These are phyloP conservation scores for Dexiosoma caninum DNA, from an alignment of 2,888 invertebrate genomes.

Conservation along the genomic window DNA sequence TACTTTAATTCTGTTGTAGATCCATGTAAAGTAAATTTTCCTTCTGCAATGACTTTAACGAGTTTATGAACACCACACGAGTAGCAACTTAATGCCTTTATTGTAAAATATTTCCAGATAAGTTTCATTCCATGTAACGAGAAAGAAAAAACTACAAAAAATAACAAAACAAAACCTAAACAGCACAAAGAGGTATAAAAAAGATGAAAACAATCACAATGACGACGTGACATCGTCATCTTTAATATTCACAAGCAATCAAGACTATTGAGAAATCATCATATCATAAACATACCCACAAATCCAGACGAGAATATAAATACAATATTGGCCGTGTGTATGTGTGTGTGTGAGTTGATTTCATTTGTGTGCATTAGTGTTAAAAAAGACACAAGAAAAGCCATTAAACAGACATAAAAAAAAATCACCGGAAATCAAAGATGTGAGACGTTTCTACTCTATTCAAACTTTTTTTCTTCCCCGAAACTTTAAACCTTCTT, in stretches of 20 bases:
- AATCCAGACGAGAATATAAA: conserved; percentile 30
- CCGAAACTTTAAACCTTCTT: conserved; percentile 15
- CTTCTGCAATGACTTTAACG: no score
- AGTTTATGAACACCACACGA: no score
- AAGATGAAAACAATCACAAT: background rate
- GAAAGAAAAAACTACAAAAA: background rate
- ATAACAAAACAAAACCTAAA: background rate
- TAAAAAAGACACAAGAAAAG: conserved; percentile 36
- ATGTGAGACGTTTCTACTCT: conserved; percentile 41
- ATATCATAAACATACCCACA: conserved; percentile 41
- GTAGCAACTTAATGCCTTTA: background rate
- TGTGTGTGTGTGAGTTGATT: background rate
- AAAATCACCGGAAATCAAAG: conserved; percentile 60
- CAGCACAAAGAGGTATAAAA: background rate
- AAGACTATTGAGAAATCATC: conserved; percentile 51
- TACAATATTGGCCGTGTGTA: background rate
- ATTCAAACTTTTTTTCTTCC: background rate
- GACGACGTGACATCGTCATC: conserved; percentile 51
- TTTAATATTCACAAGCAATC: conserved; percentile 46
- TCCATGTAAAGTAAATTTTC: no score
- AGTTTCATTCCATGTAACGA: background rate
- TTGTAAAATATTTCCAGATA: background rate
- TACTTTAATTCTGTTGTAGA: no score
- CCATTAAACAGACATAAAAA: conserved; percentile 53
- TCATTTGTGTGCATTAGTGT: conserved; percentile 12